Conservation (phyloP, 2,113 vertebrate genomes). For the Microtus richardsoni region DNA sequence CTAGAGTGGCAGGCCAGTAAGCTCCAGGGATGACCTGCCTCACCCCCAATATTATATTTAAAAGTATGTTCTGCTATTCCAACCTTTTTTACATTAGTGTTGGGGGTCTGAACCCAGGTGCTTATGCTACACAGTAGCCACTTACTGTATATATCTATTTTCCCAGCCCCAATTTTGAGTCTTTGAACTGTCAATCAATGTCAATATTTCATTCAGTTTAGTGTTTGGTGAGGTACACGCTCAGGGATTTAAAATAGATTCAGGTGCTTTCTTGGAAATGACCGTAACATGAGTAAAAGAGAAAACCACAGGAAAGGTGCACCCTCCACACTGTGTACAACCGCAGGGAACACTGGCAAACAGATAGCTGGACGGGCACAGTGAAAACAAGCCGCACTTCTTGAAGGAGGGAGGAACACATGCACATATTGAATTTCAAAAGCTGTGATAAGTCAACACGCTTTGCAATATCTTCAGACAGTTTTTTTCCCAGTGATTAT, state of each 20-base stretch:
- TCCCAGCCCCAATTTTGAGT: not conserved
- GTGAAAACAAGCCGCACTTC: not conserved
- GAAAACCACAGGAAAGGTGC: not conserved
- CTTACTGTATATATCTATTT: not conserved
- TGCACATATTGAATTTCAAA: not conserved
- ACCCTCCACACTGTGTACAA: not conserved
- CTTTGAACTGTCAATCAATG: not conserved
- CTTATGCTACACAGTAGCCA: not conserved
- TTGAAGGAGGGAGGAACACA: not conserved
- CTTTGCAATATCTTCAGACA: not conserved
- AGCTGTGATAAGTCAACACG: not conserved
- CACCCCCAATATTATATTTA: not conserved
- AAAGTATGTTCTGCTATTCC: not conserved
- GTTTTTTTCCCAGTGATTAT: slow-evolving; percentile 25
- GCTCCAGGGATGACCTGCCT: not conserved
- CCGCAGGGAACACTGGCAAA: not conserved
- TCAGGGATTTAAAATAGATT: not conserved
- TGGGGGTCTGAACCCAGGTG: too few species aligned
- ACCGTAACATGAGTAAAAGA: not conserved
- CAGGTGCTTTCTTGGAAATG: not conserved
- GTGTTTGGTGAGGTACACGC: not conserved
- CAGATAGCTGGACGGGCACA: not conserved
- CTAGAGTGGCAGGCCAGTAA: not conserved
- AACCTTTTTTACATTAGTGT: not conserved
- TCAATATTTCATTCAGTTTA: not conserved